A percentile compares a stretch with the other conserved stretches of the same genome.
Evolutionary conservation across 2,797 vertebrate genomes (phyloP).

Genomic region (Poeciliopsis paucimaculata): DNA sequence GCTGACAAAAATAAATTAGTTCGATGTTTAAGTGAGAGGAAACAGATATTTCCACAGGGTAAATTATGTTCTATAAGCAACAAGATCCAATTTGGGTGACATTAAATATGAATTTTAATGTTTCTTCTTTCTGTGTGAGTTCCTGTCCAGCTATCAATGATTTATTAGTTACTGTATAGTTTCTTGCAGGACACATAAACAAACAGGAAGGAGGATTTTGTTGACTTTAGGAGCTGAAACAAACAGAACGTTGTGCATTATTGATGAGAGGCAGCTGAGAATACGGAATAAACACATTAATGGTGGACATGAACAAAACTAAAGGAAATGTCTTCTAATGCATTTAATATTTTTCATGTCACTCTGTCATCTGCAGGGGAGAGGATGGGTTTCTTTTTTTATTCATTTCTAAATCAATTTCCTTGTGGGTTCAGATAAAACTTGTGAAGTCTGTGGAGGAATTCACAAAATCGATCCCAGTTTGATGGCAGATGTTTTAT

Average conservation of each 20-base stretch:
- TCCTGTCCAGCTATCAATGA: constrained; percentile 2
- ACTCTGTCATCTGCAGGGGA: background rate
- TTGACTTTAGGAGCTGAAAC: background rate
- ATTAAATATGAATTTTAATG: no score
- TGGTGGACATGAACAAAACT: background rate
- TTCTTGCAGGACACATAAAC: constrained; percentile 11
- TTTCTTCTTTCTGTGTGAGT: background rate
- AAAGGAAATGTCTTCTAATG: background rate
- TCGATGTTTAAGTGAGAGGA: background rate
- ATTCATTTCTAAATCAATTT: background rate
- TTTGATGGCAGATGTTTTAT: background rate
- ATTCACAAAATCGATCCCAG: background rate
- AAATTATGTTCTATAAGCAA: no score
- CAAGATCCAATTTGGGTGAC: no score
- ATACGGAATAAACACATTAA: background rate
- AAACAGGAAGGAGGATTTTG: background rate
- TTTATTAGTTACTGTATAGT: constrained; percentile 21
- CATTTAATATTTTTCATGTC: background rate
- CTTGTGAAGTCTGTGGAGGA: background rate
- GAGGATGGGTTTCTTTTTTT: background rate
- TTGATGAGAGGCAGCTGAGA: constrained; percentile 2
- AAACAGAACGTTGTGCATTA: background rate
- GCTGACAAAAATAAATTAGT: background rate
- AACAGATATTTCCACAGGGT: background rate
- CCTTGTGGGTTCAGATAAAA: background rate